Base-by-base conservation (phyloP, 2,888 invertebrate species). In the Acleris laterana region DNA sequence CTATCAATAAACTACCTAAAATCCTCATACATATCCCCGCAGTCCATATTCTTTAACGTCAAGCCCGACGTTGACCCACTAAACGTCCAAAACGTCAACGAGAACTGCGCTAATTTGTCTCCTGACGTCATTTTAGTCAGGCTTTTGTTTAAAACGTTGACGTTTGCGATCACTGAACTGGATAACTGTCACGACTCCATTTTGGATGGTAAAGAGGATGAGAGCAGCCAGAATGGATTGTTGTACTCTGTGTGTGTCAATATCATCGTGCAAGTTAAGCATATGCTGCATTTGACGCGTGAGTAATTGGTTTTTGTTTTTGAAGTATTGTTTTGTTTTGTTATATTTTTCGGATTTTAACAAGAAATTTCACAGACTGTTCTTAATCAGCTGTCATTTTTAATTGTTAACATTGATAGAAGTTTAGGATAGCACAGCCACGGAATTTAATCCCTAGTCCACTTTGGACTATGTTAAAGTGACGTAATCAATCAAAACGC, bases 81-180 rank as follows among this genome's bases (percentile, higher is more conserved):
- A 9, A 95, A 96, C 79, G 95, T 95, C 0, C 93, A 94, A 20
- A 95, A 94, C 67, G 91, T 94, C 0, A 93, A 94, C 38, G 94
- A 94, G 20, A 93, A 93, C 61, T 94, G 94, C 77, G 91, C 93
- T 0, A 93, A 94, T 69, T 78, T 95, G 9, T 88, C 94, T 0
- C 94, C 95, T 0, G 95, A 96, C 76, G 93, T 94, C 28, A 93
- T 95, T 53, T 82, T 96, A 68, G 94, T 95, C 0, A 91, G 94
- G 77, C 95, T 95, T 74, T 82, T 97, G 69, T 95, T 97, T 74
- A 95, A 95, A 76, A 94, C 95, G 0, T 87, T 96, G 70, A 94
- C 93, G 6, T 93, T 86, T 53, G 90, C 90, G 2, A 82, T 93
- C 3, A 72, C 79, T 19, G 93, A 93, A 70, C 79, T 93, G 73